Percentiles rank a stretch among this genome's conserved stretches.
phyloP scores from a whole-genome alignment of 1,140 invertebrate genomes.

The Archivesica marissinica region DNA sequence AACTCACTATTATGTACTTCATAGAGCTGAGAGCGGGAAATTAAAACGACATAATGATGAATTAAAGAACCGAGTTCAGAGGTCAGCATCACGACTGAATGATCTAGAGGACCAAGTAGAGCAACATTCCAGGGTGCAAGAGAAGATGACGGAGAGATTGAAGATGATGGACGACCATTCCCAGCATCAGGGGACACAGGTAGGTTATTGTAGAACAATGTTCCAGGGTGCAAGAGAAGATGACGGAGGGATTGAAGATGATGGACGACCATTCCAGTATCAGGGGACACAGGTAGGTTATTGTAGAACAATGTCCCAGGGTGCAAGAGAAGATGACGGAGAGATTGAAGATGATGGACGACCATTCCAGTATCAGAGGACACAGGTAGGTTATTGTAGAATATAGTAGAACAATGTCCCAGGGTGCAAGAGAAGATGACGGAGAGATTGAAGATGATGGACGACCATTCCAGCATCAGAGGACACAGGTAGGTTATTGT shows the following conservation, averaged over 20 bases:
- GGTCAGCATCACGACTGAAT: slow-evolving; percentile 66
- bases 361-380: too few species aligned
- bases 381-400: too few species aligned
- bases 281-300: too few species aligned
- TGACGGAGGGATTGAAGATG: too few species aligned
- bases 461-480: slow-evolving; percentile 78
- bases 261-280: too few species aligned
- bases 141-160: slow-evolving; percentile 79
- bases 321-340: too few species aligned
- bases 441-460: slow-evolving; percentile 78
- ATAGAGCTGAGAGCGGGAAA: slow-evolving; percentile 68
- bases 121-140: slow-evolving; percentile 78
- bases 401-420: slow-evolving; percentile 79
- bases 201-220: too few species aligned
- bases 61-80: slow-evolving; percentile 69
- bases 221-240: too few species aligned
- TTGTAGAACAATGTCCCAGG: too few species aligned
- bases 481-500: slow-evolving; percentile 80
- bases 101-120: slow-evolving; percentile 78
- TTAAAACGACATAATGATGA: slow-evolving; percentile 74
- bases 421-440: slow-evolving; percentile 80
- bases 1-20: neutral
- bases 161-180: slow-evolving; percentile 80
- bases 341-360: too few species aligned
- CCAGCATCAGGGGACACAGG: slow-evolving; percentile 78